Conservation (phyloP, 2,888 invertebrate species). For the Eupithecia vulgata region DNA sequence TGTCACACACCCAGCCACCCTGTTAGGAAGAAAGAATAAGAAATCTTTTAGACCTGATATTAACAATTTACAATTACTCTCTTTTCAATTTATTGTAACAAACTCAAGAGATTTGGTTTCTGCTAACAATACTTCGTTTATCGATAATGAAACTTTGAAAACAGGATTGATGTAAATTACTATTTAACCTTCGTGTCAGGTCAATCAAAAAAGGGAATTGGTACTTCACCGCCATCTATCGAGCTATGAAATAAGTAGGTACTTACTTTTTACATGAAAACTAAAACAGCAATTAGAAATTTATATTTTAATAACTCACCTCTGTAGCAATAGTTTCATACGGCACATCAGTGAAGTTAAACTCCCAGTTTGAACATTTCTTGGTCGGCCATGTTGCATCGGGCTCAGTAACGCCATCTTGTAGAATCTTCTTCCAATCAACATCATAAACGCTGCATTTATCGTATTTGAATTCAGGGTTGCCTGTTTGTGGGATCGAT, state of each 20-base stretch:
- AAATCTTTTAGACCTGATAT: too few relatives aligned
- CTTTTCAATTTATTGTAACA: too few relatives aligned
- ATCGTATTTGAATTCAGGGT: constrained; percentile 54
- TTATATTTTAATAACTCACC: constrained; percentile 48
- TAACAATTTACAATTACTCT: too few relatives aligned
- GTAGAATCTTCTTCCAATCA: constrained; percentile 62
- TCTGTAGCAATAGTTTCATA: constrained; percentile 75
- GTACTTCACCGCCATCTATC: too few relatives aligned
- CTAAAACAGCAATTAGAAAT: not conserved
- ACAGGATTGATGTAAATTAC: too few relatives aligned
- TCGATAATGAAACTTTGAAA: too few relatives aligned
- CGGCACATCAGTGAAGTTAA: constrained; percentile 72
- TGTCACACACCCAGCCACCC: constrained; percentile 94
- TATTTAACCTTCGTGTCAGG: too few relatives aligned
- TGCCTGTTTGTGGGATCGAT: constrained; percentile 59
- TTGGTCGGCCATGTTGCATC: constrained; percentile 66
- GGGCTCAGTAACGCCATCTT: constrained; percentile 55
- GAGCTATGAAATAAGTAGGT: too few relatives aligned
- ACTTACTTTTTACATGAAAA: not conserved
- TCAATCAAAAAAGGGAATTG: too few relatives aligned
- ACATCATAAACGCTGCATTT: constrained; percentile 71
- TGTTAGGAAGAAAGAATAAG: constrained; percentile 53
- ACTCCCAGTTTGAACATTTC: constrained; percentile 72
- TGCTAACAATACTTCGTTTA: too few relatives aligned
- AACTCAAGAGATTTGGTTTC: too few relatives aligned